phyloP scores from a whole-genome alignment of 2,797 vertebrate genomes.

The Xenops minutus region DNA sequence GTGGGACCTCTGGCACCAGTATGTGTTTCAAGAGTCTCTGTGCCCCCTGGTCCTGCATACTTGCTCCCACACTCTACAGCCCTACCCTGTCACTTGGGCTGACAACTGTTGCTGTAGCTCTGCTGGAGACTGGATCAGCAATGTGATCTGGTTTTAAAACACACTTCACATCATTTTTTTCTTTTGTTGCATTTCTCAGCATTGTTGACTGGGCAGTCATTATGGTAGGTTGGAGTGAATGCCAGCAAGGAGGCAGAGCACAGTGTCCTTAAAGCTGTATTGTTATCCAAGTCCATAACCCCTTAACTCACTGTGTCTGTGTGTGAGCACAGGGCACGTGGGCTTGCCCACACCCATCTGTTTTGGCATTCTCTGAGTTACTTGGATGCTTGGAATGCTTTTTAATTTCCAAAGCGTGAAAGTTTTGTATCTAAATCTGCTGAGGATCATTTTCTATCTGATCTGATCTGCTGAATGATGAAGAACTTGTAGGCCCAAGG shows the following conservation, averaged over 20 bases:
- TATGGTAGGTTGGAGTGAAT: neutral
- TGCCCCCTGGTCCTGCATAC: slow-evolving; percentile 1
- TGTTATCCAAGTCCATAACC: neutral
- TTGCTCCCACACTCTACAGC: slow-evolving; percentile 37
- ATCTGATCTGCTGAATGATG: neutral
- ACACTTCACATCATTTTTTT: neutral
- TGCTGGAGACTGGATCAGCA: neutral
- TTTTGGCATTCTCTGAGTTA: slow-evolving; percentile 19
- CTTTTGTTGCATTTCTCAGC: neutral
- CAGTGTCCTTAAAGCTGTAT: neutral
- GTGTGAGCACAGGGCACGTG: neutral
- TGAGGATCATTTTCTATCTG: neutral
- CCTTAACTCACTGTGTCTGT: neutral
- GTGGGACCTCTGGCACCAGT: slow-evolving; percentile 46
- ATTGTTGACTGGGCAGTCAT: neutral
- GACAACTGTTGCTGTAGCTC: slow-evolving; percentile 44
- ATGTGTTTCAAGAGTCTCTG: neutral
- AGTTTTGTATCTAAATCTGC: neutral
- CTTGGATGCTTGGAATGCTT: slow-evolving; percentile 6
- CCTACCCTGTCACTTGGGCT: slow-evolving; percentile 11
- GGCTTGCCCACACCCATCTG: neutral
- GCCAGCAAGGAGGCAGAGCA: neutral
- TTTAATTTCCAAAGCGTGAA: slow-evolving; percentile 15
- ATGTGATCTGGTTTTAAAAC: neutral
- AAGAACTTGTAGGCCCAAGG: neutral